Evolutionary conservation across 2,888 invertebrate species (phyloP), one percentile per base, ranked within the genome.

Genomic region (Diogma glabrata): DNA sequence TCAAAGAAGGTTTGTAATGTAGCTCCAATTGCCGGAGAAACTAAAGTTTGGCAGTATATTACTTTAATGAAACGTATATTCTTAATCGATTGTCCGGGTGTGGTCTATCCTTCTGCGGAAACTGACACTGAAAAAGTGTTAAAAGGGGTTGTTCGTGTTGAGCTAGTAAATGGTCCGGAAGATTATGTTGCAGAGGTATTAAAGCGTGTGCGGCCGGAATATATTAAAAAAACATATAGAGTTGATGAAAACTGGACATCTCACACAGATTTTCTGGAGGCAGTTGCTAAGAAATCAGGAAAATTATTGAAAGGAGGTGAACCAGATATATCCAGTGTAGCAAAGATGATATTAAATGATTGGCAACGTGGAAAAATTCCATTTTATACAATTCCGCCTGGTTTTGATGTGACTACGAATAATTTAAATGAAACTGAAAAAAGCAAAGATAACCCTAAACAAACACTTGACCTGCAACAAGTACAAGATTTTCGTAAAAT

Each of bases 41-140:
- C 91, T 1, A 92, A 92, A 74, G 95, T 97, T 2, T 99, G 99
- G 99, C 99, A 99, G 67, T 99, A 99, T 66, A 94, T 99, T 38
- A 96, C 97, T 1, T 71, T 99, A 50, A 99, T 99, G 97, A 83
- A 82, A 60, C 78, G 91, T 59, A 97, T 99, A 64, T 99, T 89
- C 67, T 75, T 99, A 12, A 96, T 99, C 59, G 99, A 99, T 74
- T 99, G 97, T 69, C 99, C 99, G 3, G 99, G 99, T 28, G 88
- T 99, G 51, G 99, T 99, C 5, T 96, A 96, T 71, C 95, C 97
- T 8, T 87, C 90, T 9, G 91, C 92, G 12, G 96, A 97, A 73
- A 87, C 91, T 2, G 96, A 99, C 59, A 85, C 90, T 1, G 90
- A 90, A 60, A 90, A 90, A 64, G 94, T 99, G 30, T 74, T 99